Base-by-base conservation (phyloP, 2,797 vertebrate genomes). In the Danio jaintianensis region DNA sequence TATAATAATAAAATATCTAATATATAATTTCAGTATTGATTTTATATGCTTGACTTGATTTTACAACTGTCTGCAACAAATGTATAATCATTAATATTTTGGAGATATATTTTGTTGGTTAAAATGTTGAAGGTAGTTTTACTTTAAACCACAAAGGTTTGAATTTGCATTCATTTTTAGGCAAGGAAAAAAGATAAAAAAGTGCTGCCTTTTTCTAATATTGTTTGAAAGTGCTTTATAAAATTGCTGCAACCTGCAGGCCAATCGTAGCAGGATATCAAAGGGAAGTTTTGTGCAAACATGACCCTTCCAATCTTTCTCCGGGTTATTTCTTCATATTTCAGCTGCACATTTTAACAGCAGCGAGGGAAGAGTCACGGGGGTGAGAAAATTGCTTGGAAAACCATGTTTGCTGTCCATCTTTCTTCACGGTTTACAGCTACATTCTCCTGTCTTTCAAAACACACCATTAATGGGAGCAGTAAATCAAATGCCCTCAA, bases 401-500 rank as follows among this genome's bases (percentile, higher is more conserved):
- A 73, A 73, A 48, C 43, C 42, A 61, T 73, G 55, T 73, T 59
- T 59, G 71, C 55, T 73, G 55, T 73, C 55, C 20, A 59, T 73
- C 9, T 59, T 59, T 73, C 55, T 73, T 48, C 55, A 18, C 6
- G 22, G 55, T 73, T 73, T 73, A 73, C 42, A 47, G 55, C 20
- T 73, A 70, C 48, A 42, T 48, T 42, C 2, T 55, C n/a, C 50
- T 55, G 53, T 29, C 58, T 62, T 75, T 62, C 72, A 62, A 62
- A 75, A 62, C 72, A 62, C 45, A 48, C 16, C 43, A 62, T 62
- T 62, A 75, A 62, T 63, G 16, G 58, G 38, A 50, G 45, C 45
- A 75, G 72, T 75, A 75, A 75, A 75, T 63, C 72, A 62, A 75
- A 47, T 47, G 43, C 13, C 55, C 71, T 59, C 13, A 48, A 81